Base-by-base conservation (phyloP, 2,888 invertebrate genomes). In the Plagodis dolabraria region DNA sequence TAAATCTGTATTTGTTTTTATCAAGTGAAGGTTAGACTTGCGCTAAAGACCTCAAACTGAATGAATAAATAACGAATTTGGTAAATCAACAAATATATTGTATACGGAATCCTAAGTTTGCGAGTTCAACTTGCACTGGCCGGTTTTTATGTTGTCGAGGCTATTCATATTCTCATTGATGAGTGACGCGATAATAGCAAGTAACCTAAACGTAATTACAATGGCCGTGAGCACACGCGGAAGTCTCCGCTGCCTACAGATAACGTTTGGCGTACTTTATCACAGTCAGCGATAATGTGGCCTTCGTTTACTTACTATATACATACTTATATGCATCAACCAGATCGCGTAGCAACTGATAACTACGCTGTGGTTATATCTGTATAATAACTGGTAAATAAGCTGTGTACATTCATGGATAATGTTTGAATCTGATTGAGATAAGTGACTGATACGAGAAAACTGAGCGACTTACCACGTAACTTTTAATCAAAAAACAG, bases 221-320 rank as follows among this genome's bases (percentile, higher is more conserved):
- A 72, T 79, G 87, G 77, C 88, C 86, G 69, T 86, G 86, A 86
- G 80, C 75, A 87, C 74, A 89, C 80, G 82, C 90, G 92, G 91
- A 92, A 92, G 87, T 84, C 79, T 85, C 79, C 75, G 74, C 78
- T 77, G 75, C 80, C 82, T 35, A 72, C 79, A 85, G 87, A 89
- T 89, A 91, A 88, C 85, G 85, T 86, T 84, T 84, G 83, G 83
- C 80, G 82, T 86, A 80, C 77, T 80, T 86, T 87, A 89, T 88
- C 87, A 87, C 73, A 70, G 69, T 65, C 69, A 69, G 77, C 77
- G 87, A 88, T 87, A 86, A 82, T 71, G 73, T 72, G 84, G 70
- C 87, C 86, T 88, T 87, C 85, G 65, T 63, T 57, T 60, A 72
- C 74, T 75, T 59, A 72, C 74, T 75, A 76, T 71, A 71, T 71